Evolutionary conservation across 2,888 invertebrate species (phyloP).

Genomic region (Campopleginae sp.): DNA sequence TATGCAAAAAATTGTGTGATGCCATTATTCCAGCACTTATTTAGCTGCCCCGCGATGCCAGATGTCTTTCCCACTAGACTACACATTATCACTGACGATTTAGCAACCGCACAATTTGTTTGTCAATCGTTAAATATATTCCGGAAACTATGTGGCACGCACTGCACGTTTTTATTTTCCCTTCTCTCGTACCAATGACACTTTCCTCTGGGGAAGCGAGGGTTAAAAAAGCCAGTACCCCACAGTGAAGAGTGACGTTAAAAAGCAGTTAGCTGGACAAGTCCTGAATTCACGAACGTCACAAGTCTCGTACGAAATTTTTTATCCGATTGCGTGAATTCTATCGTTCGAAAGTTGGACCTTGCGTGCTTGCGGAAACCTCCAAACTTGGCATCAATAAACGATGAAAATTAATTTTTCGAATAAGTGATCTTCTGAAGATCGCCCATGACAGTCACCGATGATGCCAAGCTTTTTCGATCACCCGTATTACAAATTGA

Average conservation of each 20-base stretch:
- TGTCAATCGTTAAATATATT: not conserved
- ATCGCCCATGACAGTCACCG: not conserved
- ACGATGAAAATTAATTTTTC: not conserved
- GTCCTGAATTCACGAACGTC: not conserved
- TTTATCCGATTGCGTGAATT: not conserved
- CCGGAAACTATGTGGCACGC: not conserved
- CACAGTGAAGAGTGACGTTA: not conserved
- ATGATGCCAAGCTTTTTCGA: slow-evolving; percentile 40
- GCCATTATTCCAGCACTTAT: not conserved
- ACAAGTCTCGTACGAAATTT: not conserved
- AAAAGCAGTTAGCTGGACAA: not conserved
- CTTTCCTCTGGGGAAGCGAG: not conserved
- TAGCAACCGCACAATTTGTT: not conserved
- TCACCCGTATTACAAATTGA: slow-evolving; percentile 36
- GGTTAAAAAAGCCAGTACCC: not conserved
- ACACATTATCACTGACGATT: not conserved
- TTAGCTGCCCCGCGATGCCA: not conserved
- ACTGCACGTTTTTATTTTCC: not conserved
- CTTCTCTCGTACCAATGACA: not conserved
- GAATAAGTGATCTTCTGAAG: not conserved
- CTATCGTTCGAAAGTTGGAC: not conserved
- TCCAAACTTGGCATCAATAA: not conserved
- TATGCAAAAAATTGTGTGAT: not conserved
- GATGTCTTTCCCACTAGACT: not conserved
- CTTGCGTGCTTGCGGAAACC: not conserved